Percentiles rank a stretch among this genome's conserved stretches.
phyloP scores from a whole-genome alignment of 23 tunicate species.

The Styela clava region DNA sequence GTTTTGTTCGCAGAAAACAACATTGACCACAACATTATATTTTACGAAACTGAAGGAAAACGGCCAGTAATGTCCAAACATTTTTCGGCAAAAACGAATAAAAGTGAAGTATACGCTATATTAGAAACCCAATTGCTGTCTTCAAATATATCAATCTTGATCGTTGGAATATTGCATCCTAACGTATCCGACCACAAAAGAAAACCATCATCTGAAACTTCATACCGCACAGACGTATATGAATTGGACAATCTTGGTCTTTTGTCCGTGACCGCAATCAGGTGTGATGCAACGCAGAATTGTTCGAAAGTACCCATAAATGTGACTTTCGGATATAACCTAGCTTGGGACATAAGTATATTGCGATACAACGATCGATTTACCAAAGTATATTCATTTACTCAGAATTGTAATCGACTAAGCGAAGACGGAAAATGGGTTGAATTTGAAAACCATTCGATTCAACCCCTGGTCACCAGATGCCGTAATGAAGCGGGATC shows the following conservation, averaged over 20 bases:
- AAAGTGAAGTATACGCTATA: background rate
- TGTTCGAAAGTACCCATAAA: background rate
- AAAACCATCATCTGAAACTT: background rate
- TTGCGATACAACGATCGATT: background rate
- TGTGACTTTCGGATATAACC: background rate
- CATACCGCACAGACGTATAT: background rate
- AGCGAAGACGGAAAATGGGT: background rate
- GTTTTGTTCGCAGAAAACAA: background rate
- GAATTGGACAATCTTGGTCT: background rate
- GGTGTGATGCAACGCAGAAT: background rate
- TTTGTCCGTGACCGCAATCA: background rate
- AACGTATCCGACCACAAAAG: background rate
- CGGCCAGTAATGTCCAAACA: background rate
- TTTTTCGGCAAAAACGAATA: background rate
- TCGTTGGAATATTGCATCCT: background rate
- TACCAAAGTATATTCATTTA: background rate
- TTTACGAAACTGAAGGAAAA: background rate
- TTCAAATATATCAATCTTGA: background rate
- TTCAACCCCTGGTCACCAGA: background rate
- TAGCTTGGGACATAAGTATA: background rate
- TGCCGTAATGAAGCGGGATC: background rate
- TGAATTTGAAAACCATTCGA: background rate
- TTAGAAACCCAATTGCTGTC: background rate
- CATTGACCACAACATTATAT: background rate
- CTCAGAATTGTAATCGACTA: background rate